Conservation (phyloP, 2,797 vertebrate genomes). For the Nyctibius grandis region DNA sequence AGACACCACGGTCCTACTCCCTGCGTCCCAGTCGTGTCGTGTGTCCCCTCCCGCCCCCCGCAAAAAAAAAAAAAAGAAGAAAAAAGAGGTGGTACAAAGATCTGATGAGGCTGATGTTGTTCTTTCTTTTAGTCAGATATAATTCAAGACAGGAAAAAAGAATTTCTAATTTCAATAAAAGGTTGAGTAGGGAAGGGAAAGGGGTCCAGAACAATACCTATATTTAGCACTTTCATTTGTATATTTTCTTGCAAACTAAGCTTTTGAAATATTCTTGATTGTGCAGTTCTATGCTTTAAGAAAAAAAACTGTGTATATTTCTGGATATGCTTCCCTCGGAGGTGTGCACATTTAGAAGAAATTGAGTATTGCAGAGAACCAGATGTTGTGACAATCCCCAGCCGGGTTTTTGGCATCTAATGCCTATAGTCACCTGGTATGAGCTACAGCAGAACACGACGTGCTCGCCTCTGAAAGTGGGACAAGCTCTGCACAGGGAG, state of each 20-base stretch:
- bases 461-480: neutral
- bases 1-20: too few relatives aligned
- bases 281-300: conserved; percentile 35
- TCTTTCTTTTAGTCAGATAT: conserved; percentile 58
- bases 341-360: neutral
- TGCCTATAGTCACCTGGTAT: neutral
- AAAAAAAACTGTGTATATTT: neutral
- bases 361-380: neutral
- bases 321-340: neutral
- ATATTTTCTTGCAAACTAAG: conserved; percentile 42
- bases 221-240: conserved; percentile 41
- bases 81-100: conserved; percentile 27
- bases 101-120: conserved; percentile 35
- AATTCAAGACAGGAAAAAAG: conserved; percentile 50
- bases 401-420: conserved; percentile 1
- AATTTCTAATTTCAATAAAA: conserved; percentile 59
- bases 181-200: conserved; percentile 12
- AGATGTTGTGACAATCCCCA: neutral
- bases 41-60: too few relatives aligned
- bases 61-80: neutral
- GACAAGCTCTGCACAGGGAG: neutral
- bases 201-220: neutral
- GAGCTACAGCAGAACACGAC: neutral
- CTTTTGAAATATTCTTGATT: conserved; percentile 49
- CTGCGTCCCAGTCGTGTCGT: too few relatives aligned